Percentiles rank a stretch among this genome's conserved stretches.
Evolutionary conservation across 2,797 vertebrate species (phyloP).

Genomic region (Silurus aristotelis): DNA sequence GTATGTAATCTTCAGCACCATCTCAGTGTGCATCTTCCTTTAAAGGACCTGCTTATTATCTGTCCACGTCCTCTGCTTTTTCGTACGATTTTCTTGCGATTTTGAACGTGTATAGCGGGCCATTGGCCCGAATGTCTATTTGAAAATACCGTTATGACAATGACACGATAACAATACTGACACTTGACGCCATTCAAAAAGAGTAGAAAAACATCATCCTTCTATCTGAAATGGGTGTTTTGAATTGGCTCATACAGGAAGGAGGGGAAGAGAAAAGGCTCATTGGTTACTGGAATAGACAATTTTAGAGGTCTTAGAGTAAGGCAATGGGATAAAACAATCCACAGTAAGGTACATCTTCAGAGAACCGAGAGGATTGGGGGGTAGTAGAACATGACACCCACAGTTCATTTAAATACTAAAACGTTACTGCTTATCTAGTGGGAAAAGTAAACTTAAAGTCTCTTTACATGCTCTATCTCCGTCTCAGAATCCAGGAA

Average conservation of each 20-base stretch:
- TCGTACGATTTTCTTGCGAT: neutral
- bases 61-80: neutral
- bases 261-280: conserved; percentile 31
- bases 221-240: conserved; percentile 34
- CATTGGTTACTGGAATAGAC: conserved; percentile 45
- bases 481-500: conserved; percentile 70
- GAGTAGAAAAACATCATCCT: conserved; percentile 55
- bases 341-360: conserved; percentile 50
- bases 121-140: conserved; percentile 30
- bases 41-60: neutral
- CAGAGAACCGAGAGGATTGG: conserved; percentile 1
- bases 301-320: conserved; percentile 41
- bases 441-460: conserved; percentile 13
- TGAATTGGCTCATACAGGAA: conserved; percentile 45
- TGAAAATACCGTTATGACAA: conserved; percentile 57
- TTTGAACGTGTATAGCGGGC: neutral
- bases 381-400: conserved; percentile 35
- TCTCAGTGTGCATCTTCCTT: neutral
- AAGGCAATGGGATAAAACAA: conserved; percentile 55
- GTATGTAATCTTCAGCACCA: conserved; percentile 50
- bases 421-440: conserved; percentile 32
- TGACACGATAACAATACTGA: conserved; percentile 68
- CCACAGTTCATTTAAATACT: conserved; percentile 32
- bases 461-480: conserved; percentile 21
- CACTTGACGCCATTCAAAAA: conserved; percentile 65